phyloP scores from a whole-genome alignment of 2,797 vertebrate genomes.

The Parambassis ranga region DNA sequence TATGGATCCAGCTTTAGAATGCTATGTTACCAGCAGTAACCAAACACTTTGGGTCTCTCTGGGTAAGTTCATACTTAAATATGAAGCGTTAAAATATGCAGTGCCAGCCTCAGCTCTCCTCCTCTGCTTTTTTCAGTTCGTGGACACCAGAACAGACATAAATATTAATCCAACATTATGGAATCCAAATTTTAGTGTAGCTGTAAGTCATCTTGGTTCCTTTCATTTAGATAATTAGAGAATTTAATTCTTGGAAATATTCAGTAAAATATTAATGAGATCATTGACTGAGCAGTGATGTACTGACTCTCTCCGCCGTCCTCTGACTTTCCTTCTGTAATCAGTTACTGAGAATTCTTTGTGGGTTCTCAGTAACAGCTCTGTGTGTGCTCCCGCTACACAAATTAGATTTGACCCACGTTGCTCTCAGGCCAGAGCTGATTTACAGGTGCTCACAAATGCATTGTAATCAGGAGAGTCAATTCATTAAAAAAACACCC shows the following conservation, averaged over 20 bases:
- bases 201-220: not conserved
- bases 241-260: slow-evolving; percentile 1
- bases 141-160: not conserved
- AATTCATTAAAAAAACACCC: slow-evolving; percentile 28
- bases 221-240: not conserved
- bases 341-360: no score
- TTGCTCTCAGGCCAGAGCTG: not conserved
- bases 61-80: no score
- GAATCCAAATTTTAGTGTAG: not conserved
- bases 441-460: slow-evolving; percentile 16
- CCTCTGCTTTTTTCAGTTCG: no score
- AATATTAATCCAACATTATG: not conserved
- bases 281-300: not conserved
- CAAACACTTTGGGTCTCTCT: no score
- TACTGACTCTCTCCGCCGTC: not conserved
- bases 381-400: not conserved
- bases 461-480: not conserved
- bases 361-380: not conserved
- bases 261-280: not conserved
- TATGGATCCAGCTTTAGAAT: no score
- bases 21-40: no score
- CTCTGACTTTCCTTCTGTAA: no score
- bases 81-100: no score
- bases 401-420: slow-evolving; percentile 23
- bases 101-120: no score